Conservation (phyloP, 2,113 vertebrate genomes). For the Myxocyprinus asiaticus region DNA sequence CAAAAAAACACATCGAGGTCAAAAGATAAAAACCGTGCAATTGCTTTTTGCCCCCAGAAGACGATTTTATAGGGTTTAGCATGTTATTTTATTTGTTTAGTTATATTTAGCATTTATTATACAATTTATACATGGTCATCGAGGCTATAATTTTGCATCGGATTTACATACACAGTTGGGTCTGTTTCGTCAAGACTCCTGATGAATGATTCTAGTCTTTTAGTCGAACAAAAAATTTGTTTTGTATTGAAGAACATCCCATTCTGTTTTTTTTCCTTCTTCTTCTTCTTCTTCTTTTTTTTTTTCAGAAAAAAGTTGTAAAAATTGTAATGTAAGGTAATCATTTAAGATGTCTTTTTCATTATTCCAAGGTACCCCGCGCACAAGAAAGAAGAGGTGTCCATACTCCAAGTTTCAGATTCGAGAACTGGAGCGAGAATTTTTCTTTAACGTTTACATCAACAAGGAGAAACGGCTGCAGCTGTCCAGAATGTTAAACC, state of each 20-base stretch:
- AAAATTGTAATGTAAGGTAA: background rate
- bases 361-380: slow-evolving; percentile 82
- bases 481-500: slow-evolving; percentile 93
- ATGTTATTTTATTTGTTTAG: no score
- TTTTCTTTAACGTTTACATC: slow-evolving; percentile 99
- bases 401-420: slow-evolving; percentile 99
- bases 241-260: no score
- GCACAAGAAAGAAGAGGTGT: slow-evolving; percentile 96
- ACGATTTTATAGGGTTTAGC: no score
- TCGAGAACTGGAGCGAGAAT: slow-evolving; percentile 95
- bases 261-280: no score
- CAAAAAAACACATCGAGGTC: background rate
- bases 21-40: background rate
- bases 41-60: no score
- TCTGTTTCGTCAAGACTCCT: background rate
- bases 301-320: background rate
- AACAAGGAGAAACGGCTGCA: slow-evolving; percentile 98
- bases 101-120: background rate
- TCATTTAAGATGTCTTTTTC: slow-evolving; percentile 53
- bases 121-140: background rate
- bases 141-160: background rate
- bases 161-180: no score
- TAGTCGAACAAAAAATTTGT: no score
- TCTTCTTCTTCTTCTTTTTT: no score
- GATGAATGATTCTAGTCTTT: no score